Evolutionary conservation across 2,113 vertebrate genomes (phyloP).

Genomic region (Gasterosteus nipponicus): DNA sequence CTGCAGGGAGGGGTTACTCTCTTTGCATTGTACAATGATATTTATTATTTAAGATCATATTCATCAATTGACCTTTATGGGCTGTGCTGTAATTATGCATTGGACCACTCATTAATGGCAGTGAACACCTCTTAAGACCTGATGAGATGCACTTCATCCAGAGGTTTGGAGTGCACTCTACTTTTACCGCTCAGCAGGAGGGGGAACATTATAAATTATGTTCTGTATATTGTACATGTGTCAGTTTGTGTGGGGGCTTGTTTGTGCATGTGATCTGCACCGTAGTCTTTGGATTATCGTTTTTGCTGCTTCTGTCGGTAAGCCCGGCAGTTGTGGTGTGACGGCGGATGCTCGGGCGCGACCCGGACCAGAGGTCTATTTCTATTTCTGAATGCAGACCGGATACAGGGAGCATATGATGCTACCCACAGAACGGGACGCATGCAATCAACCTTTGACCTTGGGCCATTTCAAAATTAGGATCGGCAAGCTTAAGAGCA

Average conservation of each 20-base stretch:
- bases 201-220: slow-evolving; percentile 7
- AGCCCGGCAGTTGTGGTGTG: slow-evolving; percentile 23
- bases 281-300: slow-evolving; percentile 19
- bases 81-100: slow-evolving; percentile 14
- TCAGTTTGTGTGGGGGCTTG: background rate
- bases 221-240: background rate
- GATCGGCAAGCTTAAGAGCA: slow-evolving; percentile 65
- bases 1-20: slow-evolving; percentile 4
- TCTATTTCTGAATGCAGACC: slow-evolving; percentile 49
- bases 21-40: slow-evolving; percentile 17
- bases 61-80: slow-evolving; percentile 34
- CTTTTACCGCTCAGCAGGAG: background rate
- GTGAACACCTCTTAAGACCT: slow-evolving; percentile 37
- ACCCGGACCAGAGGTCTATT: slow-evolving; percentile 28
- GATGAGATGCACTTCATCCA: slow-evolving; percentile 33
- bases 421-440: slow-evolving; percentile 39
- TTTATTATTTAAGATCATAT: slow-evolving; percentile 49
- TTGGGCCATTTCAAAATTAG: slow-evolving; percentile 57
- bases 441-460: slow-evolving; percentile 61
- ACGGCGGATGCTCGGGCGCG: background rate
- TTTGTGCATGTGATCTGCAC: background rate
- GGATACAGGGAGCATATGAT: slow-evolving; percentile 43
- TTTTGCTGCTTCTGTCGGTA: background rate
- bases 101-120: slow-evolving; percentile 25
- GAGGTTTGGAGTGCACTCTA: background rate